Conservation (phyloP, 1,140 invertebrate species). For the Drosophila tani region DNA sequence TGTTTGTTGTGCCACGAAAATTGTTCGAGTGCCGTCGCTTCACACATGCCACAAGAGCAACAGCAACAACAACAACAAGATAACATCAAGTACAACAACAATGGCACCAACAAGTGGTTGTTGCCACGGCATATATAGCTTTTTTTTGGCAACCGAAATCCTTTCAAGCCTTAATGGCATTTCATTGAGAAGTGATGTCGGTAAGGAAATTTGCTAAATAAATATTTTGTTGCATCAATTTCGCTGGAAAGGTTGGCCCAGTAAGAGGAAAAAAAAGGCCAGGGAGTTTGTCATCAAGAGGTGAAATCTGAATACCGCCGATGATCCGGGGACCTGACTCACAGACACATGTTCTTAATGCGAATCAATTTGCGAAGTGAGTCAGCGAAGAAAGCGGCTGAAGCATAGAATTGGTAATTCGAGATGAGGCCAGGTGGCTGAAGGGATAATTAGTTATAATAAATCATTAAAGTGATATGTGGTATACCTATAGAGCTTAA, state of each 20-base stretch:
- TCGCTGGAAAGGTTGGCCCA: conserved; percentile 35
- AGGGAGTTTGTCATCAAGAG: conserved; percentile 47
- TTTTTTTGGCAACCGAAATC: conserved; percentile 34
- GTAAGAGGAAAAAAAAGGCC: background rate
- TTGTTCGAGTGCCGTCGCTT: conserved; percentile 37
- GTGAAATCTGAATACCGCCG: conserved; percentile 25
- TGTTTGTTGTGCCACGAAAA: conserved; percentile 52
- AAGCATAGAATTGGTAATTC: conserved; percentile 15
- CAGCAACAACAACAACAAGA: conserved; percentile 6
- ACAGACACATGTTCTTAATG: conserved; percentile 24
- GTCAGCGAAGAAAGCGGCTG: conserved; percentile 26
- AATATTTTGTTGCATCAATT: conserved; percentile 46
- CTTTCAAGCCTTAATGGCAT: conserved; percentile 54
- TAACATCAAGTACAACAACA: conserved; percentile 25
- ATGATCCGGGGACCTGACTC: conserved; percentile 19
- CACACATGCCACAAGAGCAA: conserved; percentile 40
- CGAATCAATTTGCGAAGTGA: conserved; percentile 23
- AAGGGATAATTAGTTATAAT: background rate
- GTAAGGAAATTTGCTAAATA: conserved; percentile 44
- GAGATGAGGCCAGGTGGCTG: background rate
- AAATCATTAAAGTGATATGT: background rate
- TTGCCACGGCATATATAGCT: conserved; percentile 2
- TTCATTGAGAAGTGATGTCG: conserved; percentile 39
- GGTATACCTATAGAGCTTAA: background rate
- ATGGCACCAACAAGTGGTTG: conserved; percentile 44